Conservation (phyloP, 1,140 invertebrate species). For the Heliconius eleuchia region DNA sequence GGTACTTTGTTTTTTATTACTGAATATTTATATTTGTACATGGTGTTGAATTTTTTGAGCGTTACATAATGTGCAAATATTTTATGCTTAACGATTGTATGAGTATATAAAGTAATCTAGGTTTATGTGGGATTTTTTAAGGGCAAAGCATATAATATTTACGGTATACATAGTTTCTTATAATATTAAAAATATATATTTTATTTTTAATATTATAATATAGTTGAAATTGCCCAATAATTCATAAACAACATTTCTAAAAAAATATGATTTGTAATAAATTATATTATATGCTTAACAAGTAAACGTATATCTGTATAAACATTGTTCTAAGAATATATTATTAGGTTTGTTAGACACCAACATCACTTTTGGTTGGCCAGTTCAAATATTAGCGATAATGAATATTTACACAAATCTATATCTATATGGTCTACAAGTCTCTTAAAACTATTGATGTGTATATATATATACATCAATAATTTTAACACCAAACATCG, state of each 20-base stretch:
- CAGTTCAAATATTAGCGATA: conserved; percentile 67
- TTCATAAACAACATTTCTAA: too few species aligned
- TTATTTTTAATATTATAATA: too few species aligned
- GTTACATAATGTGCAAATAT: conserved; percentile 7
- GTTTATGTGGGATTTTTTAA: not conserved
- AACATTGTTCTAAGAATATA: not conserved
- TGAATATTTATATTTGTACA: conserved; percentile 10
- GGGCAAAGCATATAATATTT: too few species aligned
- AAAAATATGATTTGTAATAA: too few species aligned
- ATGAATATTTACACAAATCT: conserved; percentile 69
- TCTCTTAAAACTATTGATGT: too few species aligned
- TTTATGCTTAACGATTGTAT: not conserved
- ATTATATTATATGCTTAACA: too few species aligned
- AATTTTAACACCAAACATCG: conserved; percentile 75
- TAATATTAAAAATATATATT: too few species aligned
- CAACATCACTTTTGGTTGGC: conserved; percentile 55
- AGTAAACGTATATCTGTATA: too few species aligned
- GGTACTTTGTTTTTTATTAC: conserved; percentile 14
- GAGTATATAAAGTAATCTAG: not conserved
- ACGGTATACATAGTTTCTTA: too few species aligned
- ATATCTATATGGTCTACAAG: conserved; percentile 4
- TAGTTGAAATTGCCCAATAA: too few species aligned
- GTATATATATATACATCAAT: conserved; percentile 56
- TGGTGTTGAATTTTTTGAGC: not conserved
- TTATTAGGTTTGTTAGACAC: conserved; percentile 20